A percentile compares a stretch with the other conserved stretches of the same genome.
Evolutionary conservation across 2,113 vertebrate genomes (phyloP).

Genomic region (Elaphurus davidianus): DNA sequence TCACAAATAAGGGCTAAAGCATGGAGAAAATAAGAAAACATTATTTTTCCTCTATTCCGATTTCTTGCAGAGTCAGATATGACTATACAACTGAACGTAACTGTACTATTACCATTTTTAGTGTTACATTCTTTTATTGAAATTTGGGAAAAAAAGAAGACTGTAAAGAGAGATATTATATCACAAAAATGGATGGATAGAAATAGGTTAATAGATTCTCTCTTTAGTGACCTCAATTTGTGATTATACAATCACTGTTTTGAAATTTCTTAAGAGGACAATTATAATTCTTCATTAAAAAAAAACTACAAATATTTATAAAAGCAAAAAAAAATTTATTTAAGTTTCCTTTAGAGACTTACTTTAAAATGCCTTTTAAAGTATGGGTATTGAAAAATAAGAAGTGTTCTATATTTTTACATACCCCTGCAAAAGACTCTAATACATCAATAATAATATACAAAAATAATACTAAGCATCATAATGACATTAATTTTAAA

Average conservation of each 20-base stretch:
- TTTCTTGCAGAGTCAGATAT: rapidly evolving
- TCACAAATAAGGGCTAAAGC: background rate
- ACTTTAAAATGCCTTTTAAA: background rate
- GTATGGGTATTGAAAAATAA: background rate
- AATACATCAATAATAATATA: background rate
- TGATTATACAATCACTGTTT: background rate
- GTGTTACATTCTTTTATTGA: background rate
- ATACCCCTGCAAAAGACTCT: background rate
- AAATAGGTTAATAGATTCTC: background rate
- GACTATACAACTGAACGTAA: background rate
- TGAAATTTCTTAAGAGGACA: background rate
- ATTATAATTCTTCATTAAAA: background rate
- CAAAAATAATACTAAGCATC: background rate
- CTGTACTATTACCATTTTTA: background rate
- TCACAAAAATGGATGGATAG: background rate
- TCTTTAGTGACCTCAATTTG: background rate
- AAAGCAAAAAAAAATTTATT: background rate
- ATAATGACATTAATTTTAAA: background rate
- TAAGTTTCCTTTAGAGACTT: background rate
- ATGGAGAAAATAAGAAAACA: background rate
- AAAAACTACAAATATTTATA: background rate
- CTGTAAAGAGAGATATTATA: background rate
- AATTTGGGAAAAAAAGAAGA: background rate
- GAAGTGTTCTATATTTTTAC: background rate
- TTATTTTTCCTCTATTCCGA: background rate